Evolutionary conservation across 2,113 vertebrate genomes (phyloP), one percentile per base, ranked within the genome.

Genomic region (Hucho hucho): DNA sequence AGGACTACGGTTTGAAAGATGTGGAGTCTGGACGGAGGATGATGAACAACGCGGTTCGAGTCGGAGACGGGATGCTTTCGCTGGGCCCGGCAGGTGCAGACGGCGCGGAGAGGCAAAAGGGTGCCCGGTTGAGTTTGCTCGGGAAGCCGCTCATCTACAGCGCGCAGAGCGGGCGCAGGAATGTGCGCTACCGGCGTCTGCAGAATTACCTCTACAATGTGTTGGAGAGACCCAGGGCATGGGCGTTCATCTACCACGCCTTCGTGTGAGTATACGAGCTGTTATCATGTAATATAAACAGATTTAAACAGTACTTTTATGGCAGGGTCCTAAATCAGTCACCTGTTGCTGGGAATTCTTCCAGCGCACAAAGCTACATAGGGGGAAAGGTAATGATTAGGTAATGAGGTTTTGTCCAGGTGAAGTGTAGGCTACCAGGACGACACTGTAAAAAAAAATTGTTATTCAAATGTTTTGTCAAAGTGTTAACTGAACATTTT

Each of bases 121-220:
- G 96, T 18, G 95, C 96, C 88, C 96, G 97, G 79, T 96, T 98
- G 91, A 98, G 96, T 89, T 93, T 98, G 79, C 92, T 98, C 81
- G 97, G 96, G 83, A 98, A 97, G 87, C 96, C 97, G 90, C 94
- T 97, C 77, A 94, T 90, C 43, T 98, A 97, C 93, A 96, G 93
- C 89, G 91, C 94, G 70, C 96, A 96, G 83, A 96, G 93, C 92
- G 95, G 95, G 90, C 94, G 97, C 87, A 91, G 97, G 85, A 98
- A 97, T 93, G 97, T 93, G 84, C 95, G 96, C 78, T 98, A 98
- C 92, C 93, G 97, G 86, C 91, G 95, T 75, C 89, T 98, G 84
- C 97, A 98, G 90, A 98, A 98, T 88, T 96, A 94, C 89, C 94
- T 98, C 78, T 98, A 98, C 93, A 98, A 98, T 91, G 96, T 98